Percentiles rank a stretch among this genome's conserved stretches.
Conservation (phyloP, 2,888 invertebrate species). For the Cosmia pyralina region DNA sequence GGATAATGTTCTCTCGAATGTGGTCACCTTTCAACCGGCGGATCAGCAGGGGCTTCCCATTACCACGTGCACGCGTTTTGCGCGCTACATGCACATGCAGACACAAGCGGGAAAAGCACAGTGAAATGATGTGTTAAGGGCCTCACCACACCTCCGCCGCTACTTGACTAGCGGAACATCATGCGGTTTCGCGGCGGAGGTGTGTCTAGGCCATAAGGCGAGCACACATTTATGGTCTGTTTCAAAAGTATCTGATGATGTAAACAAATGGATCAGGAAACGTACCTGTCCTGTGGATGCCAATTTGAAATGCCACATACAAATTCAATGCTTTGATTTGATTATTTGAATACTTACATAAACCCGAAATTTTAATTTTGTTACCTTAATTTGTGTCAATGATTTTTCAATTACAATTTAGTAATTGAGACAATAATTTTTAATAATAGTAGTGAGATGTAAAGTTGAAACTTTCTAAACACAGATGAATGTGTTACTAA, state of each 20-base stretch:
- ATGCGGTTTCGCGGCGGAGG: too few relatives aligned
- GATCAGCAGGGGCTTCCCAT: slow-evolving; percentile 12
- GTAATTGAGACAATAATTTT: background rate
- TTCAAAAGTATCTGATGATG: background rate
- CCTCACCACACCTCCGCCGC: too few relatives aligned
- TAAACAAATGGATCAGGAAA: slow-evolving; percentile 1
- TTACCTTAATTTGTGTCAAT: background rate
- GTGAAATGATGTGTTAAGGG: slow-evolving; percentile 39
- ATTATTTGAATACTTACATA: background rate
- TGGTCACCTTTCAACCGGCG: slow-evolving; percentile 16
- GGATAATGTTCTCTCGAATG: slow-evolving; percentile 6
- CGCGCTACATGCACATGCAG: slow-evolving; percentile 62
- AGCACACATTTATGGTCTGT: background rate
- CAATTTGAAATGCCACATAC: background rate
- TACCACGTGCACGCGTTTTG: slow-evolving; percentile 29
- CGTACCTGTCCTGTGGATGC: background rate
- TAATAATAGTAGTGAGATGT: background rate
- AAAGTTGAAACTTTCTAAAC: background rate
- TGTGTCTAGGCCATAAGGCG: too few relatives aligned
- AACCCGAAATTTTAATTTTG: background rate
- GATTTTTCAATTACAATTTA: background rate
- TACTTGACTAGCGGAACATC: too few relatives aligned
- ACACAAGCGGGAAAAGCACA: slow-evolving; percentile 59
- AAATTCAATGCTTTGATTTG: background rate
- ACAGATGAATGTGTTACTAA: background rate